These are phyloP conservation scores for Leptinotarsa undecemlineata DNA, from an alignment of 1,140 invertebrate genomes.

Conservation along the genomic window DNA sequence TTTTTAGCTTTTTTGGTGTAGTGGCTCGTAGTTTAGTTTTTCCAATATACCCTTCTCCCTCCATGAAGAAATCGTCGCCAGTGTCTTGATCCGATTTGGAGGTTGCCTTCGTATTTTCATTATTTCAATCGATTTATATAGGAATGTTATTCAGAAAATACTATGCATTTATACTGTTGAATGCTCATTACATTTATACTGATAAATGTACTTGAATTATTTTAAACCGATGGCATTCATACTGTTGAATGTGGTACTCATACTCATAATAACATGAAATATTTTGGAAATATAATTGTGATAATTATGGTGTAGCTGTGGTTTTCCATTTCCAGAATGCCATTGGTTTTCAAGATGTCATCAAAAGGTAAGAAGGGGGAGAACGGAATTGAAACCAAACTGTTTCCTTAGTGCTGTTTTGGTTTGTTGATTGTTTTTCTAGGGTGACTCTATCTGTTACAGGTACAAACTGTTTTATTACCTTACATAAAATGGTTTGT, in stretches of 20 bases:
- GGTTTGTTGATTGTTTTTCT: background rate
- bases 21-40: slow-evolving; percentile 34
- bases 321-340: slow-evolving; percentile 7
- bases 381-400: slow-evolving; percentile 48
- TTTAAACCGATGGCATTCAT: background rate
- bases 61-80: slow-evolving; percentile 20
- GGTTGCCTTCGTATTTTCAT: background rate
- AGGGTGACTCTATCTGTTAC: background rate
- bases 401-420: slow-evolving; percentile 31
- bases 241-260: slow-evolving; percentile 9
- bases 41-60: slow-evolving; percentile 45
- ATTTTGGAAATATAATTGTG: background rate
- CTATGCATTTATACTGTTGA: slow-evolving; percentile 22
- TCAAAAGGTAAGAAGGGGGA: slow-evolving; percentile 51
- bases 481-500: slow-evolving; percentile 20
- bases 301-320: background rate
- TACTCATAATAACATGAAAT: background rate
- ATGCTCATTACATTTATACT: slow-evolving; percentile 2
- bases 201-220: background rate
- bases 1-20: slow-evolving; percentile 37
- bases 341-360: slow-evolving; percentile 21
- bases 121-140: background rate
- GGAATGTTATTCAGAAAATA: background rate
- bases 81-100: slow-evolving; percentile 5
- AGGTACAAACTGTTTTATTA: slow-evolving; percentile 19